Base-by-base conservation (phyloP, 2,113 vertebrate genomes). In the Pampusana beccarii region DNA sequence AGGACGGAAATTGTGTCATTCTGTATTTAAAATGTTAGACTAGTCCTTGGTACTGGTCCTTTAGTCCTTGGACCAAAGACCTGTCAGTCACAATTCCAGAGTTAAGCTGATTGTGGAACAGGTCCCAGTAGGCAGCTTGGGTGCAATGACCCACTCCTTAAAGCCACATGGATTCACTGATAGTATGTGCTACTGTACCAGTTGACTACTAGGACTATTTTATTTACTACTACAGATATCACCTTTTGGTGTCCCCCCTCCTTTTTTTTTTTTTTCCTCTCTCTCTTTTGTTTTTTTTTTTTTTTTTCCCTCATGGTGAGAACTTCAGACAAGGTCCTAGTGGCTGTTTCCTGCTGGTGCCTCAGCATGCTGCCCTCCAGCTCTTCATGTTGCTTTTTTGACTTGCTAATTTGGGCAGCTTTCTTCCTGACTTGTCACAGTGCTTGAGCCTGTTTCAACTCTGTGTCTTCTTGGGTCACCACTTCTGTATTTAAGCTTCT, bases 341-440 rank as follows among this genome's bases (percentile, higher is more conserved):
- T 33, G 29, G 42, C 42, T 44, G 42, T 16, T 44, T 44, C 42
- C 42, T 44, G 42, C 34, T 33, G 20, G 8, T 74, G 28, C n/a
- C 21, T 36, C 23, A 13, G 34, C 21, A 11, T 1, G 5, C 46
- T 34, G n/a, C 29, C 46, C 0, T 40, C 13, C 20, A 16, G 16
- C 13, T 67, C 13, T 21, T 29, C 2, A 0, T 6, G n/a, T 4
- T 23, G 28, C 1, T 3, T 10, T 61, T 79, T 24, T 12, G 31
- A 8, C n/a, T 62, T 20, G 40, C 34, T 58, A 10, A 31, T 72
- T 19, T 24, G 31, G 58, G 50, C 42, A 24, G 16, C 42, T 65
- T 69, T 28, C 51, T 38, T 44, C 3, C 4, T 16, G 10, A 23
- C 51, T 65, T 23, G 7, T 71, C 29, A 18, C 17, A 4, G 26